Base-by-base conservation (phyloP, 2,888 invertebrate genomes). In the Noctua janthe region DNA sequence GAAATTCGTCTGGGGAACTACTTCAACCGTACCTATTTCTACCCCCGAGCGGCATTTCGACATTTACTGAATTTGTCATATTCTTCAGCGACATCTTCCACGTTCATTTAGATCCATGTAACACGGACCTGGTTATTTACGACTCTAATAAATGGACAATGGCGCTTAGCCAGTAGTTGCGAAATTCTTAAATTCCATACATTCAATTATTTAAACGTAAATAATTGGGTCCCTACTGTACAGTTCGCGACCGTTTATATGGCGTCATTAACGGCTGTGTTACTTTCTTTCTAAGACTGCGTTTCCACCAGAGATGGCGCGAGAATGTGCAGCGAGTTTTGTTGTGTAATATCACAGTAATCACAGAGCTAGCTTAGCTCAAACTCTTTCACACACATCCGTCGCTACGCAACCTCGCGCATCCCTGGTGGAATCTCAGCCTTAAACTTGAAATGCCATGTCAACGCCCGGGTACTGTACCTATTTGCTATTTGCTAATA, bases 401-500 rank as follows among this genome's bases (percentile, higher is more conserved):
- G 7, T 62, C 62, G 62, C 62, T 62, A 62, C 29, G 15, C 62
- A 2, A 29, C 29, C 62, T 15, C 15, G 29, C 15, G 5, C 2
- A 23, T 67, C 20, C 23, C 43, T 23, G 13, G 13, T 67, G 23
- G 23, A 23, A 43, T 23, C 29, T 29, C 13, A 43, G 13, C 0
- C 67, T 13, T 23, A 67, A 43, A n/a, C 43, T n/a, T 15, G 5
- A n/a, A 39, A 20, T n/a, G 43, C 43, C 43, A n/a, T 67, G 43
- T 43, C 43, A 67, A 67, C 67, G 67, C 3, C 43, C 43, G 67
- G 7, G n/a, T 49, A 62, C 51, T 51, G 73, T 23, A 71, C 20
- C 13, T 29, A 39, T 66, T 39, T 74, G 80, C 13, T 29, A 47
- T 66, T 47, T 74, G 80, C 80, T 74, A 82, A 56, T 47, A 49